Conservation (phyloP, 2,888 invertebrate species). For the Torymus aiolomorphi region DNA sequence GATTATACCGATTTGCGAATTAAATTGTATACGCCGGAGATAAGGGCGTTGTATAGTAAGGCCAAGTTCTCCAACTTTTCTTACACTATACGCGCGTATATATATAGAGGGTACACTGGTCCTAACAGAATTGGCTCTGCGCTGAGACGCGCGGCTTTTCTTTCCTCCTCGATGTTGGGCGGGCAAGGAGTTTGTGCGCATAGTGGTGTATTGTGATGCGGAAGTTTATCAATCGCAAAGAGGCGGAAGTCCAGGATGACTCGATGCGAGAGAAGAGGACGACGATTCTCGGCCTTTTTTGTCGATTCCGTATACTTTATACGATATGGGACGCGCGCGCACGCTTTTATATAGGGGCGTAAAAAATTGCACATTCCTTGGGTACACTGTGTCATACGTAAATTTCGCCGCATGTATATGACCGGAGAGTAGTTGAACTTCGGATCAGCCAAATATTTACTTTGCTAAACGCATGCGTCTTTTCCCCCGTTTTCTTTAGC, state of each 20-base stretch:
- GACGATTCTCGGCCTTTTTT: too few relatives aligned
- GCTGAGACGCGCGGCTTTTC: background rate
- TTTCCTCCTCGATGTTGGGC: background rate
- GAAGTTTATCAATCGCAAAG: background rate
- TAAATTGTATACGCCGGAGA: background rate
- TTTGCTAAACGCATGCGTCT: too few relatives aligned
- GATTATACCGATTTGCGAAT: background rate
- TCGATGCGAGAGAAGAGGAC: background rate
- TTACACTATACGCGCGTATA: background rate
- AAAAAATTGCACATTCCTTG: too few relatives aligned
- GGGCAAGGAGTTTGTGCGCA: background rate
- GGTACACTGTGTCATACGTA: too few relatives aligned
- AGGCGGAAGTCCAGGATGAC: background rate
- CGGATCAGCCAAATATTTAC: too few relatives aligned
- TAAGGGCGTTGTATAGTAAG: background rate
- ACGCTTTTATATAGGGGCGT: too few relatives aligned
- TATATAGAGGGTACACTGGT: background rate
- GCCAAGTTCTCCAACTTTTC: constrained; percentile 3
- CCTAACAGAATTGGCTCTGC: background rate
- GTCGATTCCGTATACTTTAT: too few relatives aligned
- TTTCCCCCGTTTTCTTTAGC: too few relatives aligned
- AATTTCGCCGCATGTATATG: too few relatives aligned
- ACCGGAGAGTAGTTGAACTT: too few relatives aligned
- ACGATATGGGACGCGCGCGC: too few relatives aligned
- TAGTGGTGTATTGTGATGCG: background rate